phyloP scores from a whole-genome alignment of 37 sponge, comb jelly and placozoan species.

The Beroe ovata region DNA sequence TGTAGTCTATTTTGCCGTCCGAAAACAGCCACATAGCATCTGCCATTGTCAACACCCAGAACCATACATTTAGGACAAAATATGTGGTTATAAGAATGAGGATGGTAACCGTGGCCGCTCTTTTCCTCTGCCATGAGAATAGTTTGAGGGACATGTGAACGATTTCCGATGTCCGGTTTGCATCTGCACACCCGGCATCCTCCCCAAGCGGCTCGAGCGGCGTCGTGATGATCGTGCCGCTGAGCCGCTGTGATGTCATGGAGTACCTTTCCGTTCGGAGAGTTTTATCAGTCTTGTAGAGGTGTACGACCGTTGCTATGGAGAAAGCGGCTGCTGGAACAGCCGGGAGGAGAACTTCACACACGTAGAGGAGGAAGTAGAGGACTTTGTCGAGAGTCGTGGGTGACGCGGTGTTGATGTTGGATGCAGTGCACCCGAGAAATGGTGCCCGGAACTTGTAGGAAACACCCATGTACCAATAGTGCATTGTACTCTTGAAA shows the following conservation, averaged over 20 bases:
- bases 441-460: conserved; percentile 7
- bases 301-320: background rate
- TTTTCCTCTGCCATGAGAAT: background rate
- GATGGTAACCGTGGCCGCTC: conserved; percentile 35
- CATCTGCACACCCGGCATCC: background rate
- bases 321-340: conserved; percentile 38
- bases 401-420: conserved; percentile 3
- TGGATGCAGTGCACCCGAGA: conserved; percentile 43
- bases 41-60: conserved; percentile 17
- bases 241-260: background rate
- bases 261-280: conserved; percentile 1
- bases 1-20: background rate
- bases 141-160: background rate
- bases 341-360: conserved; percentile 9
- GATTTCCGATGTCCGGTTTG: background rate
- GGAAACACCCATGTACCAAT: conserved; percentile 13
- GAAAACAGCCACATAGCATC: conserved; percentile 26
- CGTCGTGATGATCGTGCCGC: background rate
- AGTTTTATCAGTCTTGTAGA: conserved; percentile 6
- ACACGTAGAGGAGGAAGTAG: conserved; percentile 51
- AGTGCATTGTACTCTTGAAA: conserved; percentile 66
- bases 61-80: background rate
- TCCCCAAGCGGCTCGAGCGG: background rate
- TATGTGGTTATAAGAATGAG: conserved; percentile 22
- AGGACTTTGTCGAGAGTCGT: conserved; percentile 31